Base-by-base conservation (phyloP, 2,113 vertebrate genomes). In the Panthera leo region DNA sequence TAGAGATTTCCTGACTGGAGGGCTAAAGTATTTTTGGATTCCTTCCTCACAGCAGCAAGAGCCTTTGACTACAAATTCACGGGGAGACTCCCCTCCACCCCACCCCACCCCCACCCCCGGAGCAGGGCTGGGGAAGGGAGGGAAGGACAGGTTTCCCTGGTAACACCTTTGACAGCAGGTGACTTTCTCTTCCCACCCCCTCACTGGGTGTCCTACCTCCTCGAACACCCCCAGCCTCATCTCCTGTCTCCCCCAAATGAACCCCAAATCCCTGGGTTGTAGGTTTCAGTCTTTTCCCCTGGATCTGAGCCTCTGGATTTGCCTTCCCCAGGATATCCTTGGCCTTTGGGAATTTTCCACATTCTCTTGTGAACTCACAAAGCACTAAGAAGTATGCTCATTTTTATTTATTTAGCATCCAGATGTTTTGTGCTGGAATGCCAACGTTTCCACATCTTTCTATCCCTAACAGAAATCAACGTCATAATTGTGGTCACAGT, bases 191-290 rank as follows among this genome's bases (percentile, higher is more conserved):
- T 1, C 58, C 31, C 19, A 7, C 8, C 15, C 31, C 12, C 79
- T 36, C 55, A 9, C n/a, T 1, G 7, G 15, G 11, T 15, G 18
- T 25, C 53, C n/a, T 13, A 0, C 27, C 0, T 12, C 63, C 5
- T 42, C 67, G 68, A 34, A 91, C 61, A 83, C 23, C 19, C 34
- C 18, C 12, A 14, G 71, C 8, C 29, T 58, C 55, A 29, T n/a
- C 12, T 34, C 31, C 53, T 21, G 7, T 3, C 23, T 45, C 5
- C 42, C 9, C 27, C 55, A 61, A 15, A 34, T 29, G 7, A 23
- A 29, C n/a, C 31, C 55, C 61, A 36, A 14, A 51, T 4, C 48
- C 5, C 39, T 7, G 15, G 13, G 5, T 15, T 61, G 42, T 27
- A 29, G 21, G 10, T 31, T 63, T 14, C n/a, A 8, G 21, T 45